Base-by-base conservation (phyloP, 2,797 vertebrate genomes). In the Cryptoprocta ferox region DNA sequence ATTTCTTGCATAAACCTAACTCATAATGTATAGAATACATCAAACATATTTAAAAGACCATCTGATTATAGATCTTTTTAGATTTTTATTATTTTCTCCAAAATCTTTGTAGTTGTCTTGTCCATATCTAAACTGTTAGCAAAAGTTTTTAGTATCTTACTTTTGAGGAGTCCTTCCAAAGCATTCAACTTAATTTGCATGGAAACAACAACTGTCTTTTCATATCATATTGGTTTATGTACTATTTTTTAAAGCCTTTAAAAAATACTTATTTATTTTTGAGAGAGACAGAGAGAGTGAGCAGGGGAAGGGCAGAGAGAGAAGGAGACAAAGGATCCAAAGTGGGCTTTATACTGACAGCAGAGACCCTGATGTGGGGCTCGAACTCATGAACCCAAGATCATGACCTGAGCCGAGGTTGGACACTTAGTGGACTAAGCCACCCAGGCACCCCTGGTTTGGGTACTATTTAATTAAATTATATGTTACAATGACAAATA, bases 1-100 rank as follows among this genome's bases (percentile, higher is more conserved):
- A 50, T 50, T 87, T 93, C 53, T 79, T 95, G 32, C 19, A n/a
- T 65, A 93, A 95, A 83, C 26, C 37, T 91, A 82, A 70, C 35
- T 28, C 18, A 70, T 82, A 82, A 50, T 56, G 6, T 32, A 30
- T 48, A n/a, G 42, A 48, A 39, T 63, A n/a, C 35, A 63, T 75
- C 76, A 70, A 82, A 78, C 4, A 53, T 71, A 78, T 65, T 83
- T 70, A 30, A 87, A 71, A 93, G 30, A 91, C 2, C 87, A 90
- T 71, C 42, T 59, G 35, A 83, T 78, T 48, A 65, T 73, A 85
- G 71, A 80, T 63, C 59, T 21, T 63, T 83, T 48, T 65, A 45
- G 6, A 45, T 70, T 71, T 68, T 82, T 50, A 82, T 30, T 75
- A 0, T 68, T 80, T 95, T 86, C 76, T 95, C 35, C 61, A 15